phyloP scores from a whole-genome alignment of 2,797 vertebrate genomes.

The Amphiprion clarkii region DNA sequence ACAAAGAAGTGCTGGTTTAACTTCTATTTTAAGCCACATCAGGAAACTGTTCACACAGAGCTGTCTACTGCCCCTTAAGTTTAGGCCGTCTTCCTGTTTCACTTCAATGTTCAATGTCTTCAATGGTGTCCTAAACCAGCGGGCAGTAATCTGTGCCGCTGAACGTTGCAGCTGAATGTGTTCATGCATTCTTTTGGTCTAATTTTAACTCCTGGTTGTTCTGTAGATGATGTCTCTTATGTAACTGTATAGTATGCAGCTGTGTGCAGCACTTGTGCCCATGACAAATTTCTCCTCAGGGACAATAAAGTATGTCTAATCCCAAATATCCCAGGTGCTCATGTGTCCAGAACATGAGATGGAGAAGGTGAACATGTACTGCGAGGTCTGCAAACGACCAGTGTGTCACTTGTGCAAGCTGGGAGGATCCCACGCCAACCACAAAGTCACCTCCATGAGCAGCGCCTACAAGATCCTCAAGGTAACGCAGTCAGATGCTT shows the following conservation, averaged over 20 bases:
- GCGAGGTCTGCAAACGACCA: slow-evolving; percentile 94
- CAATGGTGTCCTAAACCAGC: background rate
- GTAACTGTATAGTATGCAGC: slow-evolving; percentile 31
- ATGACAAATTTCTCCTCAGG: background rate
- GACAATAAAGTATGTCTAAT: background rate
- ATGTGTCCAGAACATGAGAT: slow-evolving; percentile 99
- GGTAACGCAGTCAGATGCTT: slow-evolving; percentile 78
- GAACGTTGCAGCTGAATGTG: background rate
- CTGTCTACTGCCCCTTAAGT: slow-evolving; percentile 18
- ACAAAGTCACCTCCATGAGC: slow-evolving; percentile 96
- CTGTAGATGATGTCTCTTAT: slow-evolving; percentile 13
- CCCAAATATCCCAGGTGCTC: slow-evolving; percentile 87
- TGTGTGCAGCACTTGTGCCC: slow-evolving; percentile 4
- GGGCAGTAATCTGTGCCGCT: background rate
- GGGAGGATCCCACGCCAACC: slow-evolving; percentile 94
- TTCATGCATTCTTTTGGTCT: slow-evolving; percentile 4
- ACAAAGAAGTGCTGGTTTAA: slow-evolving; percentile 30
- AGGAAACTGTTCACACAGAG: slow-evolving; percentile 48
- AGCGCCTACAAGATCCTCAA: slow-evolving; percentile 98
- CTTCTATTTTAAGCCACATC: slow-evolving; percentile 45
- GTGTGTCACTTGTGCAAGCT: slow-evolving; percentile 98
- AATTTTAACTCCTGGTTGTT: slow-evolving; percentile 13
- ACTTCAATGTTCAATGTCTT: slow-evolving; percentile 28
- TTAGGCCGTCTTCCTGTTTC: slow-evolving; percentile 55
- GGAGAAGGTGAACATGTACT: slow-evolving; percentile 99